Base-by-base conservation (phyloP, 2,888 invertebrate genomes). In the Bombylius discolor region DNA sequence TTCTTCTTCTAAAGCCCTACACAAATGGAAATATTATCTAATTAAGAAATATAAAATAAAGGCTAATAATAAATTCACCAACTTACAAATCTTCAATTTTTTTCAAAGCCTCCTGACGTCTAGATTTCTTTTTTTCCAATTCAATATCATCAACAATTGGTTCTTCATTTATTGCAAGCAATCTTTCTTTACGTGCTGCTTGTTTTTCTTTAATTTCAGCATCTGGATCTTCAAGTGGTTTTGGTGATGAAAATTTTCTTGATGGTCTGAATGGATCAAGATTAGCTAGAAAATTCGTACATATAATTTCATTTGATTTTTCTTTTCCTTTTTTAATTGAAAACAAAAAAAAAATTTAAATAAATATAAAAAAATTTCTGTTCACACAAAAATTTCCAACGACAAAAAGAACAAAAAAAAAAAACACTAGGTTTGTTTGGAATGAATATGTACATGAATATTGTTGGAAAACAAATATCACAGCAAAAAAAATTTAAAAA, bases 201-300 rank as follows among this genome's bases (percentile, higher is more conserved):
- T 82, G 79, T 53, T 81, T 77, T 51, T 81, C 82, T 65, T 81
- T 81, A 60, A 81, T 70, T 64, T 84, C 81, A 59, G 77, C 67
- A 57, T 73, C 76, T 14, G 79, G 79, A 64, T 82, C 81, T 62
- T 82, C 81, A 70, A 81, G 74, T 54, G 72, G 70, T 65, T 77
- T 72, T 56, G 78, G 79, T 59, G 76, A 76, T 70, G 81, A 79
- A 75, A 85, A 85, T 71, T 81, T 82, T 70, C 85, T 79, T 68
- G 83, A 80, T 66, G 84, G 82, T 67, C 85, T 81, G 71, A 79
- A 77, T 62, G 85, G 82, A 62, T 83, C 79, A 76, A 85, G 78
- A 67, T 81, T 79, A 63, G 79, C 78, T 79, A 78, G 32, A 54
- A 36, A 36, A 36, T 8, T 8, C 8, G 36, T 52, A 47, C 72